A percentile compares a stretch with the other conserved stretches of the same genome.
Conservation (phyloP, 2,888 invertebrate species). For the Eilema griseolum region DNA sequence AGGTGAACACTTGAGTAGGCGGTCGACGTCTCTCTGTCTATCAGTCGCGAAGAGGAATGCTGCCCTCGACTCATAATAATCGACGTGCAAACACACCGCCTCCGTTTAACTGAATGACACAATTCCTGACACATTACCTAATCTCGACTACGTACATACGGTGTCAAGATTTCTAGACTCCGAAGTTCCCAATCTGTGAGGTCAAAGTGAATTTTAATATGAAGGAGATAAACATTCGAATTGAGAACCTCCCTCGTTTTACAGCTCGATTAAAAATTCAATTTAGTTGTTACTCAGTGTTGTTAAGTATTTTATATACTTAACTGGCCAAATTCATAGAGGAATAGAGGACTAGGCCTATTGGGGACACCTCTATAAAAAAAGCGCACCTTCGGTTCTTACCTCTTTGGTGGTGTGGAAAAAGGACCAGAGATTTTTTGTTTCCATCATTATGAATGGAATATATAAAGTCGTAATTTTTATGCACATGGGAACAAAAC, state of each 20-base stretch:
- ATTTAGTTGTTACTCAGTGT: conserved; percentile 26
- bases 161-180: conserved; percentile 67
- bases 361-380: conserved; percentile 85
- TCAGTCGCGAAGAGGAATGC: conserved; percentile 68
- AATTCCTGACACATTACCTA: conserved; percentile 83
- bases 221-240: conserved; percentile 22
- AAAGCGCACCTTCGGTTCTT: conserved; percentile 83
- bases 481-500: conserved; percentile 44
- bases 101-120: conserved; percentile 81
- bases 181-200: conserved; percentile 49
- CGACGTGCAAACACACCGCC: conserved; percentile 79
- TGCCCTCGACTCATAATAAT: conserved; percentile 75
- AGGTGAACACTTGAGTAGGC: conserved; percentile 62
- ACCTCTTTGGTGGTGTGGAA: conserved; percentile 85
- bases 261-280: background rate
- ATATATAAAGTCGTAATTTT: conserved; percentile 35
- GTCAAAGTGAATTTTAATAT: conserved; percentile 38
- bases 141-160: conserved; percentile 65
- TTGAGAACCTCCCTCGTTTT: no score
- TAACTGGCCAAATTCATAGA: conserved; percentile 53
- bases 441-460: background rate
- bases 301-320: conserved; percentile 20
- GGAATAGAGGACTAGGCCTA: conserved; percentile 85
- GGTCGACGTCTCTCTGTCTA: conserved; percentile 71
- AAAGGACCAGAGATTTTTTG: conserved; percentile 60